phyloP scores from a whole-genome alignment of 2,888 invertebrate genomes.

The Sinhomidia bicolor region DNA sequence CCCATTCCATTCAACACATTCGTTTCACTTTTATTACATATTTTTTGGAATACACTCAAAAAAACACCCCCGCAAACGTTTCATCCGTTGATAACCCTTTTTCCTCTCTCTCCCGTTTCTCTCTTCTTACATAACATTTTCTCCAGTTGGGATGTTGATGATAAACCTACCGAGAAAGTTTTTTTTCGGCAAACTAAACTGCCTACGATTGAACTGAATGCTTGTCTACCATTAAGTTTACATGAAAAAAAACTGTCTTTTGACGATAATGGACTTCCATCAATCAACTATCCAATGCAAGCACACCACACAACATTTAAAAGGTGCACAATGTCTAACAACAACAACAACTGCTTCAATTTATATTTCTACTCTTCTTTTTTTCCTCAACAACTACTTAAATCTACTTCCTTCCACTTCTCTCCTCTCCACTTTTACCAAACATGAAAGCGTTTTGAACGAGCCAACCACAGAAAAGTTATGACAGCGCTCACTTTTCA shows the following conservation, averaged over 20 bases:
- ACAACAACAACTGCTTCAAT: too few species aligned
- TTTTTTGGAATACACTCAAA: not conserved
- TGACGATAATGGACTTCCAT: slow-evolving; percentile 66
- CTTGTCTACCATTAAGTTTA: too few species aligned
- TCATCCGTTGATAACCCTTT: not conserved
- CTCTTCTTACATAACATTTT: slow-evolving; percentile 3
- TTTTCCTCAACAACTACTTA: too few species aligned
- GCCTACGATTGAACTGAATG: too few species aligned
- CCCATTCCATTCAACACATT: slow-evolving; percentile 14
- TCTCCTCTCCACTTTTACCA: not conserved
- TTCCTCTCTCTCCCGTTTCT: not conserved
- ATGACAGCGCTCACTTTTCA: slow-evolving; percentile 70
- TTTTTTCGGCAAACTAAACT: too few species aligned
- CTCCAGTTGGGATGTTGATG: not conserved
- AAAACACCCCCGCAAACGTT: not conserved
- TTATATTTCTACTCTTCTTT: too few species aligned
- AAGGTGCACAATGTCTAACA: too few species aligned
- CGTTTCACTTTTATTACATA: not conserved
- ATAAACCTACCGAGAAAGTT: not conserved
- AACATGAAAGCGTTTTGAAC: slow-evolving; percentile 9
- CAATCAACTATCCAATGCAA: slow-evolving; percentile 49
- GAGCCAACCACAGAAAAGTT: not conserved
- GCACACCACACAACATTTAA: not conserved
- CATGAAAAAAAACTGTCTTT: too few species aligned
- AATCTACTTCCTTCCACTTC: too few species aligned